Conservation (phyloP, 1,140 invertebrate species). For the Drosophila chauvacae region DNA sequence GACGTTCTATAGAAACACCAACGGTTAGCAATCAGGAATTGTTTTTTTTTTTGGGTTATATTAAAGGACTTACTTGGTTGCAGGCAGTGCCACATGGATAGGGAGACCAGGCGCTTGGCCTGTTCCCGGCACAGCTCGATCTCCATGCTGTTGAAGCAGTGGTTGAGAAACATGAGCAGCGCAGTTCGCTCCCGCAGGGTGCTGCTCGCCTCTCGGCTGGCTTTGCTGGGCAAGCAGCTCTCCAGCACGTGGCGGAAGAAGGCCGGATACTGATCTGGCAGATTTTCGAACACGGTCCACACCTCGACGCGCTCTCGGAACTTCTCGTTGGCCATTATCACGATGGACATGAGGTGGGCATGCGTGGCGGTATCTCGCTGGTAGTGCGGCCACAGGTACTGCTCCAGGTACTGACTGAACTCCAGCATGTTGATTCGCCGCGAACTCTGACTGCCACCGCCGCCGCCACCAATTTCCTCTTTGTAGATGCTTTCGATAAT, state of each 20-base stretch:
- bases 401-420: conserved; percentile 98
- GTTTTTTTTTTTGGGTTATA: no score
- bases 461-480: conserved; percentile 89
- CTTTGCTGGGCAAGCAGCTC: conserved; percentile 70
- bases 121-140: conserved; percentile 96
- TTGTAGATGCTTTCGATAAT: conserved; percentile 93
- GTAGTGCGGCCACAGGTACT: conserved; percentile 99
- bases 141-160: conserved; percentile 99
- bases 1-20: conserved; percentile 85
- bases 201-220: conserved; percentile 57
- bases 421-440: conserved; percentile 97
- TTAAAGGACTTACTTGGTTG: conserved; percentile 88
- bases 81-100: conserved; percentile 97
- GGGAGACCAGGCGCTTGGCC: conserved; percentile 95
- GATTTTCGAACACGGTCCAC: conserved; percentile 96
- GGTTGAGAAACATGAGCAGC: conserved; percentile 96
- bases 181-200: conserved; percentile 93
- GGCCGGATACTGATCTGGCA: conserved; percentile 91
- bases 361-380: conserved; percentile 88
- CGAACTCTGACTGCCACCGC: conserved; percentile 89
- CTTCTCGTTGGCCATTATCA: conserved; percentile 99
- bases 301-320: conserved; percentile 97
- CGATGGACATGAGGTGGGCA: conserved; percentile 96
- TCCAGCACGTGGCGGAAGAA: conserved; percentile 96
- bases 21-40: neutral